phyloP scores from a whole-genome alignment of 2,888 invertebrate species.

The Eledona agricola region DNA sequence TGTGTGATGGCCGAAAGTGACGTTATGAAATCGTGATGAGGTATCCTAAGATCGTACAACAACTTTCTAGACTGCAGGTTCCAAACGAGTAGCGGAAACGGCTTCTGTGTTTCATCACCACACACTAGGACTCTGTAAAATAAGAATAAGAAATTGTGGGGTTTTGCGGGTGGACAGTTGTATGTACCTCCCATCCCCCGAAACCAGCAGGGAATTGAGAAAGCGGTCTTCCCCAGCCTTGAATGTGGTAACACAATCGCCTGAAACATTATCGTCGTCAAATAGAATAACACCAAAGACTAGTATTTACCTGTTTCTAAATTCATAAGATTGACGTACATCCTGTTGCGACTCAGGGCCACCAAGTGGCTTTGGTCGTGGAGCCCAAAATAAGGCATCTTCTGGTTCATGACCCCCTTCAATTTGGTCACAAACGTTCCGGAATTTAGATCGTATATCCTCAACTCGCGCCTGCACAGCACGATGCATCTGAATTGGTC shows the following conservation, averaged over 20 bases:
- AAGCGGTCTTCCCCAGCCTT: constrained; percentile 92
- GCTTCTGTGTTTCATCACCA: constrained; percentile 92
- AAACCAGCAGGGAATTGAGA: constrained; percentile 85
- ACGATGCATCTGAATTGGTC: constrained; percentile 81
- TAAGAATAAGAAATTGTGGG: too few species aligned
- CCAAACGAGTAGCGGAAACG: constrained; percentile 90
- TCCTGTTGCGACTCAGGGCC: constrained; percentile 83
- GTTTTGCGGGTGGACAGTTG: neutral
- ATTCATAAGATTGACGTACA: constrained; percentile 91
- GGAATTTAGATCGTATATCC: constrained; percentile 81
- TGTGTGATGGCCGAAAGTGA: constrained; percentile 84
- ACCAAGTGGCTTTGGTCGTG: constrained; percentile 83
- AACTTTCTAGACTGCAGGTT: constrained; percentile 84
- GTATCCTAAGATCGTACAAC: constrained; percentile 86
- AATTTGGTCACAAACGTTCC: constrained; percentile 77
- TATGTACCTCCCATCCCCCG: constrained; percentile 84
- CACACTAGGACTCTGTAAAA: constrained; percentile 79
- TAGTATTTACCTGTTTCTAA: constrained; percentile 72
- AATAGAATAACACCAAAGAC: neutral
- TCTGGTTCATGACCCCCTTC: constrained; percentile 91
- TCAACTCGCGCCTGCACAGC: constrained; percentile 81
- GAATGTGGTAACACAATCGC: constrained; percentile 85
- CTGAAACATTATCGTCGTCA: constrained; percentile 55
- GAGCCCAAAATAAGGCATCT: constrained; percentile 89
- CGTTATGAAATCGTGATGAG: constrained; percentile 89